Evolutionary conservation across 2,113 vertebrate genomes (phyloP), one percentile per base, ranked within the genome.

Genomic region (Halcyon malimbica): DNA sequence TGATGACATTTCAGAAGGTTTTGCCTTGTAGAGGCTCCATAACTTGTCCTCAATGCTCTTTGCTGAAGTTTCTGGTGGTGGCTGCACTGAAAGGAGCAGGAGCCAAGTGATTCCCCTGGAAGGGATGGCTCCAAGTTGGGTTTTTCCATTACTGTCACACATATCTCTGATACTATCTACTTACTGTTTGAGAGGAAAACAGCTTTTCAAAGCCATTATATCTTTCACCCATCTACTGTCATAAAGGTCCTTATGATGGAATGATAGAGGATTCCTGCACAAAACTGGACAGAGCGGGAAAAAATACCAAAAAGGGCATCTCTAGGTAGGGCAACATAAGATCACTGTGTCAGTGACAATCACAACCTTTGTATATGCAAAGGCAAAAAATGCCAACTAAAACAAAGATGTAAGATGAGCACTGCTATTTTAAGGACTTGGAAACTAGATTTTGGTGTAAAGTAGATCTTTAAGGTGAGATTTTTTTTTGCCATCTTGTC

Each of bases 181-280:
- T 97, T 93, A 95, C 81, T 82, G 79, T 81, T 85, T 93, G 94
- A 97, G 97, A 97, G 86, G 96, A 96, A 97, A 98, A 96, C 89
- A 94, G 91, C 77, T 98, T 96, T 96, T 93, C 93, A 82, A 88
- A 93, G 89, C 84, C 89, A 82, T 97, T 94, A 81, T 90, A 79
- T 70, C 65, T 94, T 94, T 91, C 59, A 78, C 89, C 50, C 6
- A 2, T 89, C 97, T 88, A 79, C 92, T 97, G 93, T 97, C 97
- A 96, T 89, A 96, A 96, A 97, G 84, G 93, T 95, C 93, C 95
- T 95, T 90, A 75, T 95, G 97, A 96, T 95, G 91, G 93, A 98
- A 95, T 76, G 92, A 93, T 91, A 92, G 83, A 97, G 86, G 71
- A 94, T 37, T 25, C 73, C 51, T 81, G 94, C 78, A 74, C 84